A percentile compares a stretch with the other conserved stretches of the same genome.
Evolutionary conservation across 1,140 invertebrate species (phyloP).

Genomic region (Aphaenogaster ashmeadi): DNA sequence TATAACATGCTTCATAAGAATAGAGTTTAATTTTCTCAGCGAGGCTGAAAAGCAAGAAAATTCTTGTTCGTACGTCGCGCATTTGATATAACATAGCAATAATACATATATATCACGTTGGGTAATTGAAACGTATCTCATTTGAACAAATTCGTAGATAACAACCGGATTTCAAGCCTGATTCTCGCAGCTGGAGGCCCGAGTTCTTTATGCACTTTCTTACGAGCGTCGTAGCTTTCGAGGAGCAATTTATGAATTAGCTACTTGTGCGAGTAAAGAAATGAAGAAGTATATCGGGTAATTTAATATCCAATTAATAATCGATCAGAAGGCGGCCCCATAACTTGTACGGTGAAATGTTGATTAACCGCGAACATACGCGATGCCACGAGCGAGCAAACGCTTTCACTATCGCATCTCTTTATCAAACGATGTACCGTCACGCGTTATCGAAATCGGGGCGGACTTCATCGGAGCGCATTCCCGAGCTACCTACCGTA

Average conservation of each 20-base stretch:
- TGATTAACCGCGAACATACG: constrained; percentile 28
- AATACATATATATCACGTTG: not conserved
- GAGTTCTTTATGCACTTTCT: constrained; percentile 15
- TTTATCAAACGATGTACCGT: constrained; percentile 33
- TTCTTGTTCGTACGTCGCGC: not conserved
- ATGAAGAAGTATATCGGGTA: constrained; percentile 14
- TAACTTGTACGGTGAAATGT: constrained; percentile 36
- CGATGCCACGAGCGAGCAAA: constrained; percentile 8
- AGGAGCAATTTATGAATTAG: constrained; percentile 40
- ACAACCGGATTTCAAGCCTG: not conserved
- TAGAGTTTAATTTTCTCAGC: not conserved
- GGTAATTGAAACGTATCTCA: constrained; percentile 41
- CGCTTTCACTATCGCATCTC: constrained; percentile 15
- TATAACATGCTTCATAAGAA: not conserved
- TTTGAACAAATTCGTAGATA: constrained; percentile 37
- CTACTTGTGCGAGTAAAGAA: constrained; percentile 24
- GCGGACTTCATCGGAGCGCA: constrained; percentile 23
- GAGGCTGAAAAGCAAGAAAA: not conserved
- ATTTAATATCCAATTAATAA: constrained; percentile 59
- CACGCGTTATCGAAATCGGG: constrained; percentile 40
- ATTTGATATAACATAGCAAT: not conserved
- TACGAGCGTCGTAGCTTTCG: constrained; percentile 6
- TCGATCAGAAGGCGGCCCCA: not conserved
- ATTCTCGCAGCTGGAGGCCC: constrained; percentile 27
- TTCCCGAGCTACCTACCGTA: constrained; percentile 10